These are phyloP conservation scores for Neomicropteryx cornuta DNA, from an alignment of 1,140 invertebrate species.

Conservation along the genomic window DNA sequence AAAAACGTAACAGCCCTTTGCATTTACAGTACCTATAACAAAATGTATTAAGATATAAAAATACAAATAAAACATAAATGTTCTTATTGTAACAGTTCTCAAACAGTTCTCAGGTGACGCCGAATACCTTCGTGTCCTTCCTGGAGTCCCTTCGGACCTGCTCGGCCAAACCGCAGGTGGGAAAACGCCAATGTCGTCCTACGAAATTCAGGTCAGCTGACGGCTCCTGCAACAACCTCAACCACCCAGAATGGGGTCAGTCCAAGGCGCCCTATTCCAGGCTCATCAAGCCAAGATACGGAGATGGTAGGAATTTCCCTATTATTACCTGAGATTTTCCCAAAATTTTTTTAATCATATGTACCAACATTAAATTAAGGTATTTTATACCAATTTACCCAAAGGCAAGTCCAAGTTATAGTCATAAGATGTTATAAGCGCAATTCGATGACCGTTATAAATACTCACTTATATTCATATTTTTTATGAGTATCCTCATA, in stretches of 20 bases:
- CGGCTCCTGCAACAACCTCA: constrained; percentile 76
- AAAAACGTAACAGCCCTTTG: no score
- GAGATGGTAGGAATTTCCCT: constrained; percentile 63
- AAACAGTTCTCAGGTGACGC: constrained; percentile 22
- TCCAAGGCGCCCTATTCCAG: constrained; percentile 54
- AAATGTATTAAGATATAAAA: no score
- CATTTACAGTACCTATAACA: no score
- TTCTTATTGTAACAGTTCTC: constrained; percentile 1
- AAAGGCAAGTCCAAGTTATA: no score
- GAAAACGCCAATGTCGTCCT: constrained; percentile 14
- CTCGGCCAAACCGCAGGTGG: constrained; percentile 22
- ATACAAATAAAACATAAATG: neutral
- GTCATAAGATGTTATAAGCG: no score
- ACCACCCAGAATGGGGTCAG: constrained; percentile 60
- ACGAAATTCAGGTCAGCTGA: constrained; percentile 60
- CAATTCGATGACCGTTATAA: no score
- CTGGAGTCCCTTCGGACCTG: constrained; percentile 25
- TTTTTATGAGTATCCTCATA: no score
- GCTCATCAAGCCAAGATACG: constrained; percentile 69
- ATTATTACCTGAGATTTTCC: no score
- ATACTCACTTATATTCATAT: no score
- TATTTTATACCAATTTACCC: no score
- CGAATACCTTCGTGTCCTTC: constrained; percentile 31
- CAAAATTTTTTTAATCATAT: no score
- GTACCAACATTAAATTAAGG: no score